These are phyloP conservation scores for Trichechus manatus DNA, from an alignment of 2,113 vertebrate species.

Conservation along the genomic window DNA sequence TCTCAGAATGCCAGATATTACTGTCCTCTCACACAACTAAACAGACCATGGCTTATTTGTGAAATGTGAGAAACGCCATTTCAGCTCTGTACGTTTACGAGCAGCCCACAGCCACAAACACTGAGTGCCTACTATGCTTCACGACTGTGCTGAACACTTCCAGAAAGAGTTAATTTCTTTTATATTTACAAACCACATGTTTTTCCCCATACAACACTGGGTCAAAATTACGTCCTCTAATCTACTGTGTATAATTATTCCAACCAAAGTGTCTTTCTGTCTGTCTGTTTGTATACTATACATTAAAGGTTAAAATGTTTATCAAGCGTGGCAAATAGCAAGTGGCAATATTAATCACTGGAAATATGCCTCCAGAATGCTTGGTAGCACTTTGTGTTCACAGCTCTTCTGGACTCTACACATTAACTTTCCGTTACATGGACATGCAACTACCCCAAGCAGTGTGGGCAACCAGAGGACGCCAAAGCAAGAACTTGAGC, in stretches of 20 bases:
- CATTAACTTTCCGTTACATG: not conserved
- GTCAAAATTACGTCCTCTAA: not conserved
- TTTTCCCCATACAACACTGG: not conserved
- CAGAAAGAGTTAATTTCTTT: not conserved
- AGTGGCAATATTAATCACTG: constrained; percentile 1
- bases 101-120: not conserved
- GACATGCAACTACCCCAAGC: not conserved
- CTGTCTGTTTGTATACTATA: not conserved
- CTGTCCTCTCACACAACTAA: not conserved
- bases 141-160: not conserved
- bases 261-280: not conserved
- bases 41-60: not conserved
- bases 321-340: not conserved
- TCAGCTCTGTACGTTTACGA: not conserved
- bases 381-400: not conserved
- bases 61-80: not conserved
- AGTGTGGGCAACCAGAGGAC: not conserved
- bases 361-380: not conserved
- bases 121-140: not conserved
- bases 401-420: not conserved
- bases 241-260: not conserved
- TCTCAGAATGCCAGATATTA: not conserved
- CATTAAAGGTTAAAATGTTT: constrained; percentile 12
- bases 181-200: not conserved
- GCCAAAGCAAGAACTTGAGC: not conserved